Conservation (phyloP, 2,113 vertebrate species). For the Pagrus major region DNA sequence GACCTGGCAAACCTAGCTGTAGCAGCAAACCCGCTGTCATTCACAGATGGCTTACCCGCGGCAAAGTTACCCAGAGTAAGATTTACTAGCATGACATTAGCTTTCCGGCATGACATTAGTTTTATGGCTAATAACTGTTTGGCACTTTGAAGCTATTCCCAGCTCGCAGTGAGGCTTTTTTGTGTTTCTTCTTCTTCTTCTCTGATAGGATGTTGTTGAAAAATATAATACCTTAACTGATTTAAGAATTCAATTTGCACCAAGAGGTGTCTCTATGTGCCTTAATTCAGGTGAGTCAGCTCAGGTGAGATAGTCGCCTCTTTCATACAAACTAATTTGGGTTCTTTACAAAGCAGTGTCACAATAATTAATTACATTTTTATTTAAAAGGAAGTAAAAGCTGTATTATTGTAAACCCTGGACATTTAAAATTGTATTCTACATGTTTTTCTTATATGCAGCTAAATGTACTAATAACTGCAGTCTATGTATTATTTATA, state of each 20-base stretch:
- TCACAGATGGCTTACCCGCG: constrained; percentile 75
- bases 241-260: constrained; percentile 41
- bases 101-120: constrained; percentile 71
- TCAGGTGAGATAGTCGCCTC: constrained; percentile 11
- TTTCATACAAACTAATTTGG: constrained; percentile 27
- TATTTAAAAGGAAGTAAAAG: too few species aligned
- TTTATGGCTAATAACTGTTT: constrained; percentile 71
- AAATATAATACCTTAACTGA: constrained; percentile 51
- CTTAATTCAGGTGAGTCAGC: constrained; percentile 26
- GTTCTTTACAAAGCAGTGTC: constrained; percentile 7
- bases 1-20: constrained; percentile 54
- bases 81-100: constrained; percentile 78
- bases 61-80: constrained; percentile 67
- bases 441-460: neutral
- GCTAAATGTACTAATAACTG: neutral
- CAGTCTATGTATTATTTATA: neutral
- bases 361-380: neutral
- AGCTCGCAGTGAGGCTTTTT: neutral
- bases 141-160: constrained; percentile 44
- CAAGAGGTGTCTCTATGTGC: constrained; percentile 20
- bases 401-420: neutral
- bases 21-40: constrained; percentile 52
- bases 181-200: neutral
- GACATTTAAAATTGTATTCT: neutral
- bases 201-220: constrained; percentile 13